Percentiles rank a stretch among this genome's conserved stretches.
These are phyloP conservation scores for Eueides isabella DNA, from an alignment of 1,140 invertebrate genomes.

Conservation along the genomic window DNA sequence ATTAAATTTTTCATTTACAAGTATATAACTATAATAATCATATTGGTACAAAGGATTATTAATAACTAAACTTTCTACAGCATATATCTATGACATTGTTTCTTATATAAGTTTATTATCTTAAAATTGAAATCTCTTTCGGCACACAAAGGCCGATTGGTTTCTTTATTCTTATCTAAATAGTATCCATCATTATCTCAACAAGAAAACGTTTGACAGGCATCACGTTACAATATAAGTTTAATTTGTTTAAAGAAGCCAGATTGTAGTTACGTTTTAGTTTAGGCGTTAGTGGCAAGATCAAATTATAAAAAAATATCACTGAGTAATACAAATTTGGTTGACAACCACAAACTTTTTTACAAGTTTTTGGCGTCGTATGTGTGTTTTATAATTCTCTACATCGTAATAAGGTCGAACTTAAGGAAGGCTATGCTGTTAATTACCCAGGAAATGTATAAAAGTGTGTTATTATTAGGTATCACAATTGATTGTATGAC, in stretches of 20 bases:
- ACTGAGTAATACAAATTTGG: too few relatives aligned
- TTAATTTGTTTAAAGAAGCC: background rate
- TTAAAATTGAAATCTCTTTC: slow-evolving; percentile 28
- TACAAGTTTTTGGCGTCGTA: too few relatives aligned
- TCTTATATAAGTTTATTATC: slow-evolving; percentile 29
- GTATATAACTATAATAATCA: background rate
- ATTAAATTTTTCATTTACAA: background rate
- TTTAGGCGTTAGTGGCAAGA: too few relatives aligned
- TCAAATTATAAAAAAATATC: too few relatives aligned
- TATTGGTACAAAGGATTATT: background rate
- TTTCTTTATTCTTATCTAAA: slow-evolving; percentile 23
- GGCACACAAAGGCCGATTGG: slow-evolving; percentile 15
- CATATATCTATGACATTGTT: slow-evolving; percentile 15
- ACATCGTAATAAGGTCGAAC: too few relatives aligned
- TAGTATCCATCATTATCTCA: slow-evolving; percentile 24
- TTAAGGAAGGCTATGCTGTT: too few relatives aligned
- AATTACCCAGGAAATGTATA: too few relatives aligned
- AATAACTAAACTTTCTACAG: slow-evolving; percentile 16
- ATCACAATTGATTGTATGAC: too few relatives aligned
- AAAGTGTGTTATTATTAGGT: too few relatives aligned
- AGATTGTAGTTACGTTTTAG: too few relatives aligned
- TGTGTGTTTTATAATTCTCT: too few relatives aligned
- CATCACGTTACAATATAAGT: background rate
- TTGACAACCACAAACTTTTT: too few relatives aligned
- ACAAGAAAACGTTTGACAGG: slow-evolving; percentile 17